phyloP scores from a whole-genome alignment of 92 coral and sea anemone genomes.

The Anthopleura xanthogrammica region DNA sequence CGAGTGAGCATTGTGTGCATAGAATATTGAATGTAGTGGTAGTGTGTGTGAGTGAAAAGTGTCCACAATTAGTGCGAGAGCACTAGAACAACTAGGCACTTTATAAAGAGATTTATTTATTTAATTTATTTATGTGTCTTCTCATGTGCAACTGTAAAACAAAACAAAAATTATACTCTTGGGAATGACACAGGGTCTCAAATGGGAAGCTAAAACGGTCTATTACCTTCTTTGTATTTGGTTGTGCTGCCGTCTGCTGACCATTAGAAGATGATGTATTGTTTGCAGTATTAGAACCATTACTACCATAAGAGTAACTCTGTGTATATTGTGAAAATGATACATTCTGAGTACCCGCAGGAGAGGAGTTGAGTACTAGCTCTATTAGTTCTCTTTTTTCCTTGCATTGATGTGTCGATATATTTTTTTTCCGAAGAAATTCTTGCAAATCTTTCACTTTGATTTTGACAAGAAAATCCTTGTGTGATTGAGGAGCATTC shows the following conservation, averaged over 20 bases:
- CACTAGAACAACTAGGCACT: too few species aligned
- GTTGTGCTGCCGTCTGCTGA: not conserved
- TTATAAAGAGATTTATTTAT: too few species aligned
- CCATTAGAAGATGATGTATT: not conserved
- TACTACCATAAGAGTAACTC: not conserved
- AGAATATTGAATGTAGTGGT: too few species aligned
- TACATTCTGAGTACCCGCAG: constrained; percentile 25
- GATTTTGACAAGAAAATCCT: constrained; percentile 65
- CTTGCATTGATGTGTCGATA: constrained; percentile 73
- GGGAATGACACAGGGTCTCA: too few species aligned
- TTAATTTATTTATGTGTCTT: too few species aligned
- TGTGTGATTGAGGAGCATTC: constrained; percentile 60
- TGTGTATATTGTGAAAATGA: constrained; percentile 8
- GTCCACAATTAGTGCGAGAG: too few species aligned
- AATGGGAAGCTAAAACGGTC: too few species aligned
- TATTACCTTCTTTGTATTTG: not conserved
- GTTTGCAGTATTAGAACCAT: not conserved
- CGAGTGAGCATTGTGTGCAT: too few species aligned
- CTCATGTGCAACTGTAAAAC: too few species aligned
- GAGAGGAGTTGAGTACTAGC: constrained; percentile 72
- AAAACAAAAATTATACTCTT: too few species aligned
- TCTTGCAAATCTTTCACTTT: constrained; percentile 83
- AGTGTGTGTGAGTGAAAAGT: too few species aligned
- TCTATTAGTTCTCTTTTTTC: constrained; percentile 86
- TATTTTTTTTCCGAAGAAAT: constrained; percentile 57